phyloP scores from a whole-genome alignment of 2,113 vertebrate species.

The Saccopteryx leptura region DNA sequence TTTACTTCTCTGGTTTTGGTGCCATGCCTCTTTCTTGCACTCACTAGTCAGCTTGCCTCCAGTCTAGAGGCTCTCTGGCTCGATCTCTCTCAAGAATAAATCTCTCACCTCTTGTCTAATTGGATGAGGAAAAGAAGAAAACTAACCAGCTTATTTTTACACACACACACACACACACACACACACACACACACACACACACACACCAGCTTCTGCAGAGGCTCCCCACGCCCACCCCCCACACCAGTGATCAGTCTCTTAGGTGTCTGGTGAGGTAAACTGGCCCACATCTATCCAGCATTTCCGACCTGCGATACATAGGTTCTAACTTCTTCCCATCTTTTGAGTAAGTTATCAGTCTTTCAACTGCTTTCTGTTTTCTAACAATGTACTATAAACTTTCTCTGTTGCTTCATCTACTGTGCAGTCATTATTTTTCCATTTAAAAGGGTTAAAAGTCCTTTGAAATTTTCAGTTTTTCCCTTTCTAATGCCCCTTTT shows the following conservation, averaged over 20 bases:
- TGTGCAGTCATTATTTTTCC: neutral
- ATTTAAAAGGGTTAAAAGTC: neutral
- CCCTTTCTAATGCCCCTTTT: neutral
- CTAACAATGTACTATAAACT: neutral
- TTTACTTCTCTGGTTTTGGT: neutral
- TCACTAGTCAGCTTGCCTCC: neutral
- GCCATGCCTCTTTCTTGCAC: neutral
- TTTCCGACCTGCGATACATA: neutral
- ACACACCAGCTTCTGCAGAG: neutral
- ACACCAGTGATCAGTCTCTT: neutral
- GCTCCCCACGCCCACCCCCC: too few relatives aligned
- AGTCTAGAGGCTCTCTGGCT: neutral
- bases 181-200: neutral
- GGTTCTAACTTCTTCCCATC: neutral
- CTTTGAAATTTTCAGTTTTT: neutral
- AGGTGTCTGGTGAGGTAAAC: neutral
- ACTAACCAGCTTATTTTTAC: neutral
- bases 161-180: neutral
- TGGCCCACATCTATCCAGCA: neutral
- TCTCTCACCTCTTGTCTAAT: neutral
- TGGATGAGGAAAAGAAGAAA: neutral
- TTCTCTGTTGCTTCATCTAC: neutral
- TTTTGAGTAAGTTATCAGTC: neutral
- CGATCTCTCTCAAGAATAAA: neutral
- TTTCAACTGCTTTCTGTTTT: neutral